Evolutionary conservation across 2,113 vertebrate species (phyloP).

Genomic region (Salvator merianae): DNA sequence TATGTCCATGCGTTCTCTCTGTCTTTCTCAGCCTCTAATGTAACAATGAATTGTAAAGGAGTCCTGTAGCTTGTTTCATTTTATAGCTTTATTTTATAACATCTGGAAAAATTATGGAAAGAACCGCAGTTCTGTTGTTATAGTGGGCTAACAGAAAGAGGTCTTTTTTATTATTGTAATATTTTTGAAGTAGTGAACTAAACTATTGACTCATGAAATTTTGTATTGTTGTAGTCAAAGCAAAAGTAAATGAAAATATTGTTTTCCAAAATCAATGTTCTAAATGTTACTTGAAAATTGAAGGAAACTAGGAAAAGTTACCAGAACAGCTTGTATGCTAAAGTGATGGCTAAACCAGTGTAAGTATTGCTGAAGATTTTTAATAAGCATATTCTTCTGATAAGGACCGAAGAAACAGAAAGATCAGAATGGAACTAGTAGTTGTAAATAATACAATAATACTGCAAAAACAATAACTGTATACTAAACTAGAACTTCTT

Average conservation of each 20-base stretch:
- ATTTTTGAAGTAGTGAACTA: conserved; percentile 59
- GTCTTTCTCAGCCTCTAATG: conserved; percentile 16
- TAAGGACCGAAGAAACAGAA: background rate
- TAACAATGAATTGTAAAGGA: conserved; percentile 40
- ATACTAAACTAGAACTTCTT: background rate
- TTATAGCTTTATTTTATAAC: conserved; percentile 64
- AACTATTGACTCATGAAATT: conserved; percentile 16
- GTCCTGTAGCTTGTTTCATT: conserved; percentile 59
- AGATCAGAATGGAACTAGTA: background rate
- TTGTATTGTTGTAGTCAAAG: conserved; percentile 26
- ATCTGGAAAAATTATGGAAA: conserved; percentile 67
- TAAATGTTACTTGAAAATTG: background rate
- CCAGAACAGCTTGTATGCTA: background rate
- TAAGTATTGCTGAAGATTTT: background rate
- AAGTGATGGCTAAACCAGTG: background rate
- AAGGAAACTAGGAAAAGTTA: background rate
- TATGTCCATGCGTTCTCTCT: background rate
- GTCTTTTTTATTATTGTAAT: conserved; percentile 55
- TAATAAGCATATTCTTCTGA: background rate
- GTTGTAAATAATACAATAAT: background rate
- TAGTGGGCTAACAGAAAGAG: conserved; percentile 51
- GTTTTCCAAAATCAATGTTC: background rate
- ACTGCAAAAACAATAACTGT: background rate
- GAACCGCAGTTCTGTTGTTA: conserved; percentile 54
- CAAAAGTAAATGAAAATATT: background rate